Evolutionary conservation across 2,797 vertebrate species (phyloP).

Genomic region (Tokudaia tokunoshimensis): DNA sequence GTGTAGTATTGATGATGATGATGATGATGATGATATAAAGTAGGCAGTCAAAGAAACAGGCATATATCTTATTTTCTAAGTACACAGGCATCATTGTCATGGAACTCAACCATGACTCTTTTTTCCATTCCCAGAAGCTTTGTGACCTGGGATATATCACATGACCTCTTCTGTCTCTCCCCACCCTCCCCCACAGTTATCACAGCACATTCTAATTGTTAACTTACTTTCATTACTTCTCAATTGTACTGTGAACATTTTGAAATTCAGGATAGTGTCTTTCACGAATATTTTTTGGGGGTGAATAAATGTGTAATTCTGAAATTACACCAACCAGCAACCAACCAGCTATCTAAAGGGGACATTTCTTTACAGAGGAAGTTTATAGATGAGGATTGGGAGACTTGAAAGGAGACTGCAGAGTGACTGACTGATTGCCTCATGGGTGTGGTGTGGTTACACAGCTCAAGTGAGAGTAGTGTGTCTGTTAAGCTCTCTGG

Average conservation of each 20-base stretch:
- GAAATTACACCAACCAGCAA: background rate
- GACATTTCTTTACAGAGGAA: background rate
- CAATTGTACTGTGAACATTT: background rate
- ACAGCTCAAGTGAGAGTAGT: background rate
- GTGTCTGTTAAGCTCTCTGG: background rate
- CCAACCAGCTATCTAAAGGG: background rate
- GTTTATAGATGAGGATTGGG: background rate
- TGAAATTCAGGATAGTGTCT: background rate
- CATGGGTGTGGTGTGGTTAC: slow-evolving; percentile 58
- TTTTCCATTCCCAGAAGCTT: background rate
- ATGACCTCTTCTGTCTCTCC: background rate
- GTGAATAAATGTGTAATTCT: background rate
- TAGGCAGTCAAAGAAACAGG: background rate
- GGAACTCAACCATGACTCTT: background rate
- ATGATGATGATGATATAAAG: background rate
- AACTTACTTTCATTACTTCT: background rate
- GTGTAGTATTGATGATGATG: too few relatives aligned
- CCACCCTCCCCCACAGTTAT: background rate
- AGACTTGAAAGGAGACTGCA: slow-evolving; percentile 52
- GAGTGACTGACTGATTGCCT: slow-evolving; percentile 67
- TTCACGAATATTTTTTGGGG: background rate
- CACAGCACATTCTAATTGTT: background rate
- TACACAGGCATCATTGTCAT: background rate
- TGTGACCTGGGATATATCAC: background rate
- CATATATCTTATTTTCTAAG: background rate